phyloP scores from a whole-genome alignment of 1,140 invertebrate genomes.

The Bombus huntii region DNA sequence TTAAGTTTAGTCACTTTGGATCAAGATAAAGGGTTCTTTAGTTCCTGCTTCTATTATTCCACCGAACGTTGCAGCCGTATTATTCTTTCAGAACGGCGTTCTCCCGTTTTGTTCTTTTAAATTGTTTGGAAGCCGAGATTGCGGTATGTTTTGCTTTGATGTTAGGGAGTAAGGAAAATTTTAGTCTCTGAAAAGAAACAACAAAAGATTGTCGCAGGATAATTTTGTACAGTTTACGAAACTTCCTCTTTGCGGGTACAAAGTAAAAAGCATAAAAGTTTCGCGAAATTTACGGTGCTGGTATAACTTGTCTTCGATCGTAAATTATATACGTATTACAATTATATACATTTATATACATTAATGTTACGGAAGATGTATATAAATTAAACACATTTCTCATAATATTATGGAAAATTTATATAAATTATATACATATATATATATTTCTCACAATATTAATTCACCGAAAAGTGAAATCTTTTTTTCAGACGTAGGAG shows the following conservation, averaged over 20 bases:
- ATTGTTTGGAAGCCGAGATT: not conserved
- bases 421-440: too few relatives aligned
- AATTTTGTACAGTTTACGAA: not conserved
- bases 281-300: not conserved
- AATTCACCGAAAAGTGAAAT: too few relatives aligned
- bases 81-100: too few relatives aligned
- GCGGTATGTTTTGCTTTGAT: not conserved
- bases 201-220: not conserved
- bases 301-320: too few relatives aligned
- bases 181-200: not conserved
- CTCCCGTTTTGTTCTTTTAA: not conserved
- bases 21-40: not conserved
- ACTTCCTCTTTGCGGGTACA: not conserved
- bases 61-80: too few relatives aligned
- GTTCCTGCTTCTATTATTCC: too few relatives aligned
- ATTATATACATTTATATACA: too few relatives aligned
- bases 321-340: too few relatives aligned
- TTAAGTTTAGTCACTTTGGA: not conserved
- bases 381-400: too few relatives aligned
- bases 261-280: not conserved
- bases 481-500: not conserved
- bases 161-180: not conserved
- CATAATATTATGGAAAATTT: too few relatives aligned
- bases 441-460: too few relatives aligned
- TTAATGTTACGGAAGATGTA: too few relatives aligned